Base-by-base conservation (phyloP, 2,797 vertebrate species). In the Hoplostethus mediterraneus region DNA sequence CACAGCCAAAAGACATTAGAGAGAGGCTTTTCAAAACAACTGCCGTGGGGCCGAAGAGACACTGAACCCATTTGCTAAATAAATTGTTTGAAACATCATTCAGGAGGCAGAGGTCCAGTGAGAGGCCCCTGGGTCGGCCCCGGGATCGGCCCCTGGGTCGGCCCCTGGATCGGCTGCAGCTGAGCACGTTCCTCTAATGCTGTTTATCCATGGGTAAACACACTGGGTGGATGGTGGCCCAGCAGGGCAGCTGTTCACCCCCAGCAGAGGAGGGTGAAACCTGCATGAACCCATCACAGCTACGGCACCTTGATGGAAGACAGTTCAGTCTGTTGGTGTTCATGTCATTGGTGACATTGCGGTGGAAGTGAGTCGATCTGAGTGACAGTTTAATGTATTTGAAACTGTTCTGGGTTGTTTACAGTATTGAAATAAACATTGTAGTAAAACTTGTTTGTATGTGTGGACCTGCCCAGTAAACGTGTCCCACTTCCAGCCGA, bases 161-260 rank as follows among this genome's bases (percentile, higher is more conserved):
- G 21, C 21, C 21, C 21, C 21, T 21, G 21, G 21, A 21, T 21
- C 21, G 21, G 21, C 21, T 59, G 60, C 55, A 51, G 33, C 17
- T 40, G 66, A 81, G 79, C 48, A 67, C 72, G 42, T 77, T 42
- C 80, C 64, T 53, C 70, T 72, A 79, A 73, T 3, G 56, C 40
- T 90, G 88, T 91, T 91, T 92, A 91, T 75, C 61, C 57, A 14
- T 47, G 64, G 69, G 45, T 92, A 93, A 93, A 92, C 90, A 93
- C 66, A 75, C 79, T 85, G 40, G 55, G 57, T 69, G 71, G 63
- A 68, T 44, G 31, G 68, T 61, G 38, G 57, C 70, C 68, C 42
- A 61, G 70, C 75, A 70, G 56, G 77, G 83, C 90, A 92, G 85
- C 82, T 86, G 84, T 75, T 87, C 80, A 45, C 82, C 86, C 86